A percentile compares a stretch with the other conserved stretches of the same genome.
Conservation (phyloP, 2,797 vertebrate species). For the Sparus aurata region DNA sequence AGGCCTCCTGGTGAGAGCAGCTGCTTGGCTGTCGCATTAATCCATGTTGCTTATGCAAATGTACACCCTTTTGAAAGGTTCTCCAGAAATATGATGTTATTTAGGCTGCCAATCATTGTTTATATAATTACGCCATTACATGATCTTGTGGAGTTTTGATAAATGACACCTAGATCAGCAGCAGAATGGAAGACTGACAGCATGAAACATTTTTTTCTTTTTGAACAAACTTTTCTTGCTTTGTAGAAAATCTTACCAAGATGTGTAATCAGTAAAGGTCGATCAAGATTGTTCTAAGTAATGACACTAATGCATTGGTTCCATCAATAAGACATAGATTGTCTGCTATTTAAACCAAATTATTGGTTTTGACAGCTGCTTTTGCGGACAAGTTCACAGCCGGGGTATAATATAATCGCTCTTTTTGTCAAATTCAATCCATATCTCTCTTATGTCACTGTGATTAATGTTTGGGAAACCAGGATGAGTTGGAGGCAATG, state of each 20-base stretch:
- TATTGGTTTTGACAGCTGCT: not conserved
- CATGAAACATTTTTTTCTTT: conserved; percentile 15
- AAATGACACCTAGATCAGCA: conserved; percentile 65
- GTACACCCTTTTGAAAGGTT: conserved; percentile 83
- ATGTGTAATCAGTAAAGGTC: conserved; percentile 26
- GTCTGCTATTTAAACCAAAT: not conserved
- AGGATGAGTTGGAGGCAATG: not conserved
- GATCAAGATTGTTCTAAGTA: conserved; percentile 15
- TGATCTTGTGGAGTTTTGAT: conserved; percentile 68
- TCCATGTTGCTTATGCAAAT: conserved; percentile 87
- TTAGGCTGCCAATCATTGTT: conserved; percentile 87
- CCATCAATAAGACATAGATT: conserved; percentile 27
- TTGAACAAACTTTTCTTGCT: conserved; percentile 49
- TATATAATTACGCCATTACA: conserved; percentile 74
- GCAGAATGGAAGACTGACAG: conserved; percentile 39
- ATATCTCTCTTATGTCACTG: not conserved
- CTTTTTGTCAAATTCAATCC: conserved; percentile 1
- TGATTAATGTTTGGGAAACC: not conserved
- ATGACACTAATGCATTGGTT: conserved; percentile 20
- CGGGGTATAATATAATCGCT: not conserved
- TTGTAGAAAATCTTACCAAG: conserved; percentile 9
- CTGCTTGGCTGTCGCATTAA: conserved; percentile 81
- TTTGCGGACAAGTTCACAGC: not conserved
- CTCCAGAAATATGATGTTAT: conserved; percentile 82
- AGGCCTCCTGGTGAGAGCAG: conserved; percentile 82